Base-by-base conservation (phyloP, 92 coral and sea anemone genomes). In the Chrysogorgia sp. region DNA sequence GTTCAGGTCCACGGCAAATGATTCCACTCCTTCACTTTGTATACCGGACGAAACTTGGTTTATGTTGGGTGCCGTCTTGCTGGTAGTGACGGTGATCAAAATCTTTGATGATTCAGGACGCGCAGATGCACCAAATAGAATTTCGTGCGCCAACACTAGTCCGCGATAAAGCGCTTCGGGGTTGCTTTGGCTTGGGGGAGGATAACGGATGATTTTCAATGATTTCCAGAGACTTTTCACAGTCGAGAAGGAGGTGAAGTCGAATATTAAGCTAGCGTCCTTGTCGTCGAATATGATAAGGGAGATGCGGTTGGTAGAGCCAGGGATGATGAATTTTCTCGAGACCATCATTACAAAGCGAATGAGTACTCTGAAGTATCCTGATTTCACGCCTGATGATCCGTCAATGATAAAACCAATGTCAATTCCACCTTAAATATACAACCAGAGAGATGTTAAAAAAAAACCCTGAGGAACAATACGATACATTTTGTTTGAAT, bases 331-430 rank as follows among this genome's bases (percentile, higher is more conserved):
- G 40, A 52, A 72, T 22, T 72, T 30, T 33, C 3, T 72, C 25
- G 79, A 53, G 0, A 72, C 30, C 53, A 53, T 21, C 14, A 34
- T 52, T 0, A 72, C 79, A 55, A 72, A 72, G 2, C 58, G 48
- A 0, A 72, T 58, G 0, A 72, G 55, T 24, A 20, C 12, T 52
- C 37, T 31, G 37, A 72, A 72, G 31, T 72, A 30, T 0, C 9
- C 6, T 6, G 31, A 24, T 1, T 50, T 50, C 53, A 72, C 79
- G 22, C 58, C 7, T 1, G 79, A 72, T 20, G 79, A 52, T 56
- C 79, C 79, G 55, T 72, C 79, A 72, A 72, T 56, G n/a, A 72
- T 72, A 23, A 72, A 72, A 7, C 79, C 79, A 72, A 72, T 72
- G 37, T 72, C 79, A 28, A 1, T 57, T 23, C 63, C 63, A 23